Conservation (phyloP, 2,113 vertebrate genomes). For the Lophura nycthemera region DNA sequence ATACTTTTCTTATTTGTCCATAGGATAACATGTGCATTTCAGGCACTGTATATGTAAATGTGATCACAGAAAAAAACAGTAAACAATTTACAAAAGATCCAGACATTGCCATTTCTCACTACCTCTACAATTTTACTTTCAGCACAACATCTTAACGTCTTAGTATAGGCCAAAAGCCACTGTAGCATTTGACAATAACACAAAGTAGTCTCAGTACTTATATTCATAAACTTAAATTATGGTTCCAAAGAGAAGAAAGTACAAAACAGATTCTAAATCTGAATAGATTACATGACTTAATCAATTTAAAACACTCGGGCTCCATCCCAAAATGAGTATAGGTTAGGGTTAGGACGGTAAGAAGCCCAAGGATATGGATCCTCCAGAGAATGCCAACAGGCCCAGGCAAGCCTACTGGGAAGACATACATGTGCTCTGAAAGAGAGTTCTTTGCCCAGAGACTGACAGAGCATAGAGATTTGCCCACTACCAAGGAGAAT, state of each 20-base stretch:
- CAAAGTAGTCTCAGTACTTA: not conserved
- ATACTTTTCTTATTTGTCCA: not conserved
- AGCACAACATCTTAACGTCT: not conserved
- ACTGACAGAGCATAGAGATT: no score
- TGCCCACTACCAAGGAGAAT: no score
- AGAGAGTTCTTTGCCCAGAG: no score
- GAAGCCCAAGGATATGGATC: no score
- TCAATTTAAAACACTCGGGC: not conserved
- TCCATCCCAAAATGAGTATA: no score
- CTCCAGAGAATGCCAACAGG: no score
- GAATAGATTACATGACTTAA: not conserved
- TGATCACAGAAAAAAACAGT: not conserved
- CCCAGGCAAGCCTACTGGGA: no score
- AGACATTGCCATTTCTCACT: not conserved
- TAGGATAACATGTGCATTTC: rapidly evolving
- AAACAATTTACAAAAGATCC: not conserved
- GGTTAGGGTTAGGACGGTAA: no score
- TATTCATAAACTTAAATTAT: not conserved
- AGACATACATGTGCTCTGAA: no score
- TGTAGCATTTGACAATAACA: not conserved
- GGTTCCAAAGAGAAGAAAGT: not conserved
- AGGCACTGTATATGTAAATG: not conserved
- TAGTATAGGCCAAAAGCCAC: not conserved
- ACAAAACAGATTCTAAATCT: not conserved
- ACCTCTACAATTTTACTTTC: not conserved